phyloP scores from a whole-genome alignment of 2,888 invertebrate species.

The Eupithecia pulchellata region DNA sequence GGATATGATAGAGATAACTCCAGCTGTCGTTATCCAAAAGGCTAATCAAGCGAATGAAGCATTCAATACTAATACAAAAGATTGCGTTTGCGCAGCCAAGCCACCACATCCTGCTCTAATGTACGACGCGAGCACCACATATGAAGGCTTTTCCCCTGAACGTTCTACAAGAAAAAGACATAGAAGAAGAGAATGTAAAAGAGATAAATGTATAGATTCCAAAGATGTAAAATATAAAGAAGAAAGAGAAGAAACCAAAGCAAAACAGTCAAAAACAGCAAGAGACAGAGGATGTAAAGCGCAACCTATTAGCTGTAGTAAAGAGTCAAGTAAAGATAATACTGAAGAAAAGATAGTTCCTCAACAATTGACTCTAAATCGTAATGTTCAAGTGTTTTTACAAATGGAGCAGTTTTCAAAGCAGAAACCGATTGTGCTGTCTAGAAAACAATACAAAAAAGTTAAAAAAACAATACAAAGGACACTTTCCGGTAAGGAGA shows the following conservation, averaged over 20 bases:
- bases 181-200: not conserved
- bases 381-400: conserved; percentile 64
- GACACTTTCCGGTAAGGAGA: conserved; percentile 17
- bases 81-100: not conserved
- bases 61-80: not conserved
- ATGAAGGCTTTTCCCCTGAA: not conserved
- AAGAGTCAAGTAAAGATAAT: not conserved
- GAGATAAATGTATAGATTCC: not conserved
- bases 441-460: conserved; percentile 69
- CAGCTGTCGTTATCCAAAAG: not conserved
- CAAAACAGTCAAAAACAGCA: not conserved
- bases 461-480: conserved; percentile 65
- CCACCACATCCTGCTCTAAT: not conserved
- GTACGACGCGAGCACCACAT: not conserved
- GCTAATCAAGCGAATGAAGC: not conserved
- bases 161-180: not conserved
- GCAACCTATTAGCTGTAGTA: not conserved
- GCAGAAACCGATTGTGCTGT: conserved; percentile 63
- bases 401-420: conserved; percentile 62
- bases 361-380: conserved; percentile 57
- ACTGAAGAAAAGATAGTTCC: conserved; percentile 31
- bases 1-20: not conserved
- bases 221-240: not conserved
- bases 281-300: not conserved
- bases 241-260: not conserved